Evolutionary conservation across 2,797 vertebrate species (phyloP).

Genomic region (Anabas testudineus): DNA sequence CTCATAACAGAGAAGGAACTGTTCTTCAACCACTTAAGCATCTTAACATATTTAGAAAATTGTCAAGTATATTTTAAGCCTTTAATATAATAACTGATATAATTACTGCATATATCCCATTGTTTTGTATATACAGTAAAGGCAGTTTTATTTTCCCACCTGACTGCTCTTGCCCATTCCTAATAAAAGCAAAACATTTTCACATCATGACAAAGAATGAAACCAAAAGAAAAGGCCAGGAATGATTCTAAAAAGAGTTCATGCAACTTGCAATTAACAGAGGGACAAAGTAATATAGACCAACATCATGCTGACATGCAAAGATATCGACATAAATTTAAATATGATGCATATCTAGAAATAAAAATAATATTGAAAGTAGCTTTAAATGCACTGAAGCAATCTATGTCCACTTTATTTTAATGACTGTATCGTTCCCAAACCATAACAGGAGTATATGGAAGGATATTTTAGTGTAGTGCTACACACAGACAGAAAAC

Average conservation of each 20-base stretch:
- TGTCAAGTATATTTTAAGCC: neutral
- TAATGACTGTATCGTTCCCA: slow-evolving; percentile 2
- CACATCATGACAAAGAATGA: slow-evolving; percentile 51
- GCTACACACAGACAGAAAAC: slow-evolving; percentile 30
- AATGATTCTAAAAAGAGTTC: slow-evolving; percentile 29
- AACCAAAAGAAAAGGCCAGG: slow-evolving; percentile 28
- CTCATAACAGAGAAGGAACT: neutral
- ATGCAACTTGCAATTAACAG: slow-evolving; percentile 57
- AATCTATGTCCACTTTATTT: slow-evolving; percentile 27
- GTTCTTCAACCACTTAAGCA: neutral
- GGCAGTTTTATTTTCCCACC: slow-evolving; percentile 8
- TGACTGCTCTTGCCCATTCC: slow-evolving; percentile 46
- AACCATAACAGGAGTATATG: slow-evolving; percentile 14
- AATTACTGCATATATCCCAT: neutral
- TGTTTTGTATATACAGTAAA: neutral
- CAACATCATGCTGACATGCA: slow-evolving; percentile 56
- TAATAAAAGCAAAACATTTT: slow-evolving; percentile 46
- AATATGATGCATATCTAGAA: slow-evolving; percentile 14
- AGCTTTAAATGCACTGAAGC: slow-evolving; percentile 5
- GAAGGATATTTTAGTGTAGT: slow-evolving; percentile 21
- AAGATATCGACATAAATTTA: slow-evolving; percentile 31
- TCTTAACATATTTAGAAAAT: neutral
- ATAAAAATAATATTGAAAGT: neutral
- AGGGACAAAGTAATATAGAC: slow-evolving; percentile 27
- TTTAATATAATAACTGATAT: neutral